Conservation (phyloP, 2,797 vertebrate species). For the Lemur catta region DNA sequence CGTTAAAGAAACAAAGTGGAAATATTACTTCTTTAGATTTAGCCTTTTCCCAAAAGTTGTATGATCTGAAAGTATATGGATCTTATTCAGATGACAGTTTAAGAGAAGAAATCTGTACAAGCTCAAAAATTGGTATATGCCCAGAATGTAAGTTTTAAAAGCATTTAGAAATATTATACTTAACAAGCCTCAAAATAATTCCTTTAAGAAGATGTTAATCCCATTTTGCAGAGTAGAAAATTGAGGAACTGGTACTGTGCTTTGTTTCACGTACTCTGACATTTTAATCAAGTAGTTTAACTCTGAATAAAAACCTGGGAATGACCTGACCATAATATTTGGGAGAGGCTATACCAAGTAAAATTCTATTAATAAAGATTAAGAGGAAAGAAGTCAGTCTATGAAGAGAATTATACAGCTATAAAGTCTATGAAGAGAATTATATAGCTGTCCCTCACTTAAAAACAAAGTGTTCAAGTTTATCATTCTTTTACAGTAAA, state of each 20-base stretch:
- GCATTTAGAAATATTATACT: background rate
- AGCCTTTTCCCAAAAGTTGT: background rate
- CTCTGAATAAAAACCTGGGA: conserved; percentile 21
- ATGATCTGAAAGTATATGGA: background rate
- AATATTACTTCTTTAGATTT: conserved; percentile 10
- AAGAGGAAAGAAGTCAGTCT: background rate
- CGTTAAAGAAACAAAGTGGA: background rate
- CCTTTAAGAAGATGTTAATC: background rate
- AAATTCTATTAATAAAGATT: conserved; percentile 4
- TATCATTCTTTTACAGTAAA: background rate
- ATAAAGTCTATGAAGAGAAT: background rate
- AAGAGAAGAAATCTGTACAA: background rate
- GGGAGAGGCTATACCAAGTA: background rate
- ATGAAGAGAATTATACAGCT: background rate
- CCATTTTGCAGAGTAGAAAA: conserved; percentile 45
- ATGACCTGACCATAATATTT: background rate
- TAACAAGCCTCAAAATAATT: conserved; percentile 26
- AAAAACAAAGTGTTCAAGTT: conserved; percentile 14
- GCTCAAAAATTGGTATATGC: background rate
- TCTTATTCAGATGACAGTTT: conserved; percentile 32
- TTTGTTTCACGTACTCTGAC: background rate
- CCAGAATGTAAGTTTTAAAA: background rate
- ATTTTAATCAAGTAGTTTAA: conserved; percentile 41
- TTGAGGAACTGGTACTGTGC: background rate
- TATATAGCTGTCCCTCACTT: background rate